Conservation (phyloP, 2,113 vertebrate species). For the Campylomormyrus tamandua region DNA sequence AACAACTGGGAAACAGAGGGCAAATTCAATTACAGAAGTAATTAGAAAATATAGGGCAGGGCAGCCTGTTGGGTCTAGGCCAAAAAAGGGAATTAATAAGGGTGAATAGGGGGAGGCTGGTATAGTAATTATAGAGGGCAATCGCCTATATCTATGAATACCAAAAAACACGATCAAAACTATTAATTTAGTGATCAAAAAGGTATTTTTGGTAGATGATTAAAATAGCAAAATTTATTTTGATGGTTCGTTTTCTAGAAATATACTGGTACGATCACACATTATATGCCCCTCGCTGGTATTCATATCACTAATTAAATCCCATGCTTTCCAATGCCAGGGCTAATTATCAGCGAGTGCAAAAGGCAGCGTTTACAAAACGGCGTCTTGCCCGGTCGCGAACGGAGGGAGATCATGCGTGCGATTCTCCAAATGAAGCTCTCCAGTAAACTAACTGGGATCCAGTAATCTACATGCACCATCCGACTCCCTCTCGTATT, state of each 20-base stretch:
- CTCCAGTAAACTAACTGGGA: slow-evolving; percentile 12
- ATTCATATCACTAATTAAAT: slow-evolving; percentile 99
- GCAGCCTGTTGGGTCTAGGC: slow-evolving; percentile 86
- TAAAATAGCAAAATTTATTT: slow-evolving; percentile 93
- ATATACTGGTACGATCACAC: slow-evolving; percentile 96
- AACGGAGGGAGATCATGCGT: not conserved
- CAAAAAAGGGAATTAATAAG: slow-evolving; percentile 98
- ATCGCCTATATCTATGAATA: slow-evolving; percentile 99
- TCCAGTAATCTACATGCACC: not conserved
- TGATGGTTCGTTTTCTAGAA: slow-evolving; percentile 95
- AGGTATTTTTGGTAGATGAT: slow-evolving; percentile 91
- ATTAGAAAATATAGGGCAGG: slow-evolving; percentile 99
- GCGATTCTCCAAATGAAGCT: not conserved
- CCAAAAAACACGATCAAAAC: slow-evolving; percentile 80
- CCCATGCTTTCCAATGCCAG: slow-evolving; percentile 74
- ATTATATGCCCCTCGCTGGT: slow-evolving; percentile 81
- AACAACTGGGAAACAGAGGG: slow-evolving; percentile 96
- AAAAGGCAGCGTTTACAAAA: slow-evolving; percentile 46
- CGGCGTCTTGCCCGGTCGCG: slow-evolving; percentile 25
- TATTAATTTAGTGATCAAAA: slow-evolving; percentile 98
- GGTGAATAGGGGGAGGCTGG: slow-evolving; percentile 86
- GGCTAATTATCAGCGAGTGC: slow-evolving; percentile 71
- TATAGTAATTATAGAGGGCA: slow-evolving; percentile 98
- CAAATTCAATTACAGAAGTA: slow-evolving; percentile 99
- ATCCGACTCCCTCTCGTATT: slow-evolving; percentile 6